Base-by-base conservation (phyloP, 2,113 vertebrate genomes). In the Oreocharis arfaki region DNA sequence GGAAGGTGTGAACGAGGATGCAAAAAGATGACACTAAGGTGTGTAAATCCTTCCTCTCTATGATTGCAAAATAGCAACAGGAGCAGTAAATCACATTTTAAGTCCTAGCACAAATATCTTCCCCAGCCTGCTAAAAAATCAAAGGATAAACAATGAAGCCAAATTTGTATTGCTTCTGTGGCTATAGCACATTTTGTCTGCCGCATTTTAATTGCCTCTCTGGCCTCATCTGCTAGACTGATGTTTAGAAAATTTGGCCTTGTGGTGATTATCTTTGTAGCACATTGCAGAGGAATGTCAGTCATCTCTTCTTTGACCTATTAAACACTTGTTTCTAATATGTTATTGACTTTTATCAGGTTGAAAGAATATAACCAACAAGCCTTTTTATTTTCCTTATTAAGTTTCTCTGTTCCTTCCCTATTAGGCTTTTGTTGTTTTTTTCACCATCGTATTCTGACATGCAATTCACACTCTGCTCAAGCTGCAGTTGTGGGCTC, bases 161-260 rank as follows among this genome's bases (percentile, higher is more conserved):
- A 90, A 78, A 84, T 90, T 89, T 90, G 37, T 88, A 50, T 89
- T 87, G 64, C 87, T 55, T 79, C 53, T 68, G 46, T 82, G 80
- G 50, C 76, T 60, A 41, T 59, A 11, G 3, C 59, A 42, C 19
- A 28, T 94, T 95, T 71, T 87, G 35, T 53, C 37, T 94, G 41
- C 23, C 0, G 5, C 77, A 78, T 96, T 91, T 92, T 93, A 93
- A 93, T 96, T 92, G 93, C 68, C 74, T 88, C 44, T 83, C 55
- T 84, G 64, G 61, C 49, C 88, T 96, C 79, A 85, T 92, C 50
- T 93, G 41, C 41, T 81, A 88, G 84, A 84, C 26, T 89, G 82
- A 95, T 4, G 2, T 61, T 90, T 71, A 90, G 89, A 91, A 86
- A 90, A 46, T 86, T 88, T 84, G 71, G 44, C 70, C 55, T 87